Base-by-base conservation (phyloP, 2,888 invertebrate genomes). In the Tipula vernalis region DNA sequence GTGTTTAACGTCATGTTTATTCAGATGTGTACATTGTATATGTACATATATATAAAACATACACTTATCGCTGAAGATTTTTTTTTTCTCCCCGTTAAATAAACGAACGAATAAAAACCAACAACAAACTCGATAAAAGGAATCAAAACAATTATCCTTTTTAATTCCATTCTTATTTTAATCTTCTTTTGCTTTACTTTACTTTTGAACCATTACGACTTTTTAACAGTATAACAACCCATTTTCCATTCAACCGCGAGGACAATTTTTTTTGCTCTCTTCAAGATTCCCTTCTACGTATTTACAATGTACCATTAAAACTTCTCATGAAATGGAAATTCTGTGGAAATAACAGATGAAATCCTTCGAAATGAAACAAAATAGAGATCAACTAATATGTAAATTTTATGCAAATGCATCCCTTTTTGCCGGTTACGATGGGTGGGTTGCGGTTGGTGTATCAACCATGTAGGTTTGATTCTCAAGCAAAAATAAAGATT, bases 301-400 rank as follows among this genome's bases (percentile, higher is more conserved):
- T 39, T 4, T 71, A 71, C n/a, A n/a, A n/a, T n/a, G 28, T 71
- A 71, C 71, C 71, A 71, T 71, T 71, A 28, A 84, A 39, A 36
- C 4, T 84, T 84, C 84, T 13, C 84, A 84, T 84, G 39, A 84
- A 84, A 84, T 8, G 71, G 71, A 71, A 71, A 71, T 28, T 57
- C 15, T 8, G 71, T 28, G 28, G 28, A 71, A 71, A 71, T 71
- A 71, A 71, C 84, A 84, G 41, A 84, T 39, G 41, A 84, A 84
- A 84, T n/a, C 41, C 84, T 85, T 85, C 85, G 41, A 44, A 86
- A 84, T 85, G 86, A 86, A 83, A 85, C 57, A 86, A 86, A 51
- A 88, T 88, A 87, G 88, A 88, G 87, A 88, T 88, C 88, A 88
- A 88, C 88, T 88, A 88, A 88, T 88, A 88, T 88, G 88, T 86